Base-by-base conservation (phyloP, 2,888 invertebrate genomes). In the Drosophila algonquin region DNA sequence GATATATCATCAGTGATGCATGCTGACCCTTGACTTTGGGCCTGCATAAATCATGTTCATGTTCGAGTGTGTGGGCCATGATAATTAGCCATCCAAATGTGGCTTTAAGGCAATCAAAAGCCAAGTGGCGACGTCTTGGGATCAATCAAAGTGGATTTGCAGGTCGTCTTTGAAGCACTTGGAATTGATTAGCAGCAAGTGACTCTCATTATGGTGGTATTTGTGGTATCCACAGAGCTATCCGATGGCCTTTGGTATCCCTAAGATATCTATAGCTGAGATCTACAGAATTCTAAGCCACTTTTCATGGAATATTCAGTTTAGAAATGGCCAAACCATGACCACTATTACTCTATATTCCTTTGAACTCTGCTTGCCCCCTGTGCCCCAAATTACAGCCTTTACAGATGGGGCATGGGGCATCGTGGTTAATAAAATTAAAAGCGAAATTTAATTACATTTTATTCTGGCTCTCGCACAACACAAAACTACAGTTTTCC, bases 361-460 rank as follows among this genome's bases (percentile, higher is more conserved):
- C 32, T 32, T 10, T 32, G 3, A 32, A 32, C 32, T 32, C 3
- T 32, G 10, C 32, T 32, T 6, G 40, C 40, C 35, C 12, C 35
- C 12, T 4, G 10, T 4, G 5, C 35, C 35, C 14, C 14, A 21
- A 21, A 12, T 48, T n/a, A 30, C 6, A 47, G 58, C 10, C 24
- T 9, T 46, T 51, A 12, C 5, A 40, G 40, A 21, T 21, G 21
- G 21, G 7, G 24, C n/a, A 27, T 59, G 52, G 40, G 52, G 9
- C 62, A 64, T 53, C 30, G 51, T 27, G 21, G 12, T 54, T 63
- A 80, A 84, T 84, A 18, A 54, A 75, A 63, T 79, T 65, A 64
- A 79, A 72, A 72, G 67, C 62, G 30, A 50, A 51, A 64, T 77
- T 65, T 67, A 77, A 83, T 82, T 85, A 81, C 46, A 40, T 30